A percentile compares a stretch with the other conserved stretches of the same genome.
Conservation (phyloP, 1,140 invertebrate genomes). For the Aphelinus atriplicis region DNA sequence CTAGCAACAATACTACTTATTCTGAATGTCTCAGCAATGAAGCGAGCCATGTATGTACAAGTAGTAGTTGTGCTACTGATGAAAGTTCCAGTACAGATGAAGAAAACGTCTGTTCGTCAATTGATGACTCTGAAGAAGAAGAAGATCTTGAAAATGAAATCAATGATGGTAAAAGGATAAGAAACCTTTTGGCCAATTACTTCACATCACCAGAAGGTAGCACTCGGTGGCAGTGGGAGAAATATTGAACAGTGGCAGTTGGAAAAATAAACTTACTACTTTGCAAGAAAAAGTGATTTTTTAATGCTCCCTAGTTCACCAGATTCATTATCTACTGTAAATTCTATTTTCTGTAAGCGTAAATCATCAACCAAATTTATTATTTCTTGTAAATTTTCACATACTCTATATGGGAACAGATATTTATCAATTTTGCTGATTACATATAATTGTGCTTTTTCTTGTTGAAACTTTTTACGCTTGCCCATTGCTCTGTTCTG, state of each 20-base stretch:
- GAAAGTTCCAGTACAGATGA: no score
- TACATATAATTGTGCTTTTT: constrained; percentile 83
- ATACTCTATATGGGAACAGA: constrained; percentile 49
- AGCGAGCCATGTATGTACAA: no score
- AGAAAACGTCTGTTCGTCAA: no score
- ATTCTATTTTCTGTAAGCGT: constrained; percentile 80
- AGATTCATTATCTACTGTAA: constrained; percentile 70
- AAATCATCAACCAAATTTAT: constrained; percentile 85
- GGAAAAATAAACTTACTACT: constrained; percentile 70
- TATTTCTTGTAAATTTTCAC: constrained; percentile 69
- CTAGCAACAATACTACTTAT: no score
- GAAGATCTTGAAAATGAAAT: constrained; percentile 43
- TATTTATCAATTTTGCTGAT: constrained; percentile 68
- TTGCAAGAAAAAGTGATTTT: constrained; percentile 79
- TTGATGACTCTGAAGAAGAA: constrained; percentile 49
- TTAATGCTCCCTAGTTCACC: constrained; percentile 76
- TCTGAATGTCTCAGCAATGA: no score
- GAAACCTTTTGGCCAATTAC: constrained; percentile 1
- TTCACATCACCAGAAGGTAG: constrained; percentile 71
- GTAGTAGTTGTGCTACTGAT: no score
- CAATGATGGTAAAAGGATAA: constrained; percentile 36
- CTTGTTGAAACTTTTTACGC: constrained; percentile 88
- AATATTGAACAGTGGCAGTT: no score
- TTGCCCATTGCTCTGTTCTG: constrained; percentile 81
- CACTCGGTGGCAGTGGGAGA: constrained; percentile 83